Conservation (phyloP, 2,888 invertebrate genomes). For the Clusia tigrina region DNA sequence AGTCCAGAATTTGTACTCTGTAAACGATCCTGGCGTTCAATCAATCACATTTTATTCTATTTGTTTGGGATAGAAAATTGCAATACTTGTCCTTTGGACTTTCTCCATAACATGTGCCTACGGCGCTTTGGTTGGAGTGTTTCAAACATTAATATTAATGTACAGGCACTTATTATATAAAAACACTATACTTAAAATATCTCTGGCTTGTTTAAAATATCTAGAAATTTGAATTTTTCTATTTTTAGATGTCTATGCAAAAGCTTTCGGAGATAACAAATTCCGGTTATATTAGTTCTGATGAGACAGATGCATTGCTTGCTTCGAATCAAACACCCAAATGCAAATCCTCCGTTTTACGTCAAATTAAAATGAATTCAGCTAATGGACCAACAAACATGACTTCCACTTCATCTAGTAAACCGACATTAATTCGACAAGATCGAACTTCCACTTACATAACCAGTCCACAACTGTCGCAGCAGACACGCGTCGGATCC, state of each 20-base stretch:
- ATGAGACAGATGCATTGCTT: constrained; percentile 83
- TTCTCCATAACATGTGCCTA: no score
- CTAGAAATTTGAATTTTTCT: constrained; percentile 3
- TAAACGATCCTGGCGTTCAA: no score
- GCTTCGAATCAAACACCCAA: constrained; percentile 66
- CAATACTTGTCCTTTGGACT: no score
- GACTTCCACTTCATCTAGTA: constrained; percentile 66
- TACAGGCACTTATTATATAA: no score
- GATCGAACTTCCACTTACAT: constrained; percentile 82
- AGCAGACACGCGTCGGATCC: constrained; percentile 77
- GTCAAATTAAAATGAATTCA: constrained; percentile 60
- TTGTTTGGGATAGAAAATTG: no score
- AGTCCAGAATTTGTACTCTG: no score
- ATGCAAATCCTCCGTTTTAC: constrained; percentile 58
- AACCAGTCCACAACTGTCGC: constrained; percentile 74
- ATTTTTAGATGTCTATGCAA: constrained; percentile 63
- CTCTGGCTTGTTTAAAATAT: neutral
- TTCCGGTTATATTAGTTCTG: constrained; percentile 77
- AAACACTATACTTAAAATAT: no score
- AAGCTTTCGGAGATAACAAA: constrained; percentile 70
- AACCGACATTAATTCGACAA: constrained; percentile 85
- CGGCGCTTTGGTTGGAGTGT: no score
- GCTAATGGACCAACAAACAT: constrained; percentile 58
- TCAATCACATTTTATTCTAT: no score
- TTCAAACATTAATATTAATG: no score